These are phyloP conservation scores for Gambusia yucatana DNA, from an alignment of 2,797 vertebrate species.

Conservation along the genomic window DNA sequence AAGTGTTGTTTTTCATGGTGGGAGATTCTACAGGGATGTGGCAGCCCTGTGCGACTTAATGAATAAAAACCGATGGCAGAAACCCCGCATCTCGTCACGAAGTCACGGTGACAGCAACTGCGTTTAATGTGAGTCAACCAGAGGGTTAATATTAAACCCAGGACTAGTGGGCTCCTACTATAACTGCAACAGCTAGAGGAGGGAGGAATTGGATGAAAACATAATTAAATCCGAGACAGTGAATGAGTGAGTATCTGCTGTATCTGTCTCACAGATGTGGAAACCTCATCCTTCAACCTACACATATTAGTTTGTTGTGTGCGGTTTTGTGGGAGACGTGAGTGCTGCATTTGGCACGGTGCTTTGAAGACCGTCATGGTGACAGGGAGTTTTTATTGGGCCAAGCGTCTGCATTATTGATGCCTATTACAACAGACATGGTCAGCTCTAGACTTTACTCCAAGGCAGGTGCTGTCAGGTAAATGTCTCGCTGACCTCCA, in stretches of 20 bases:
- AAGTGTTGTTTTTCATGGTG: background rate
- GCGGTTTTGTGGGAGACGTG: conserved; percentile 24
- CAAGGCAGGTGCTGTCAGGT: conserved; percentile 65
- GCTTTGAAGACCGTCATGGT: conserved; percentile 48
- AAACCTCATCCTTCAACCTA: conserved; percentile 25
- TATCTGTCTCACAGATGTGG: conserved; percentile 29
- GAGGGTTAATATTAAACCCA: conserved; percentile 26
- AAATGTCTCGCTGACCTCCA: conserved; percentile 73
- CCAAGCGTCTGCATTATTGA: conserved; percentile 77
- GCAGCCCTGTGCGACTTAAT: background rate
- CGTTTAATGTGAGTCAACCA: conserved; percentile 16
- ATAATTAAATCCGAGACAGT: conserved; percentile 22
- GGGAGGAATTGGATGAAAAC: conserved; percentile 4
- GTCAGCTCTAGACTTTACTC: conserved; percentile 65
- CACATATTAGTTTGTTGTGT: conserved; percentile 31
- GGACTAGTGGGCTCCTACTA: conserved; percentile 6
- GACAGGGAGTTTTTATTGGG: conserved; percentile 66
- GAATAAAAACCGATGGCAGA: conserved; percentile 15
- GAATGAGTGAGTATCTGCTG: conserved; percentile 17
- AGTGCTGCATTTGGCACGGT: conserved; percentile 29
- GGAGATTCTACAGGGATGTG: conserved; percentile 1
- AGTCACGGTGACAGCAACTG: conserved; percentile 7
- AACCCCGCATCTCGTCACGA: conserved; percentile 6
- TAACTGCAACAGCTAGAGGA: conserved; percentile 9
- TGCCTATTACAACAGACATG: conserved; percentile 75